Base-by-base conservation (phyloP, 2,888 invertebrate genomes). In the Pomacea canaliculata region DNA sequence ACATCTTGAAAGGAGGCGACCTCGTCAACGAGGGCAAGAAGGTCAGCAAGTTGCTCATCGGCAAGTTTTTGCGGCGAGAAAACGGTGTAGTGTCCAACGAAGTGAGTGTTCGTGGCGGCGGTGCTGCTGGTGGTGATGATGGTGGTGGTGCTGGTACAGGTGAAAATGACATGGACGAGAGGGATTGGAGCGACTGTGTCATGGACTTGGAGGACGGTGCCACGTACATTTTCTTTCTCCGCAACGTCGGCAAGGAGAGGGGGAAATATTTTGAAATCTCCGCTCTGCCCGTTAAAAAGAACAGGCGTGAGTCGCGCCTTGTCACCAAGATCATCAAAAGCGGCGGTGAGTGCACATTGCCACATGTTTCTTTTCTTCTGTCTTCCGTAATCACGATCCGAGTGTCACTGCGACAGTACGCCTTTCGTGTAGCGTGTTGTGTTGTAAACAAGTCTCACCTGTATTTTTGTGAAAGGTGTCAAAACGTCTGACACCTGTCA, bases 221-320 rank as follows among this genome's bases (percentile, higher is more conserved):
- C 48, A 78, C 73, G 48, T 78, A 78, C 63, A 46, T 76, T 49
- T 78, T 78, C 69, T 78, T 78, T 37, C 71, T 78, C 7, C 48
- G 66, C 68, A 62, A 76, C 56, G 76, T 56, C 46, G 68, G 67
- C 13, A 67, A 78, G 56, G 48, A 49, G 16, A 73, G 63, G 37
- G 78, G 78, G 49, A 73, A 73, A 60, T 65, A 76, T 63, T 78
- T 78, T 68, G 23, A 71, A 9, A 66, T 76, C 63, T 68, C 70
- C 13, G 78, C 78, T 10, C 10, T 74, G 63, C 78, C 78, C 16
- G 76, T 78, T 23, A 74, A 73, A 49, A 78, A 76, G 63, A 70
- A 37, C 69, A 56, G 69, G 19, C 56, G 62, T 3, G 49, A 46
- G 48, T n/a, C 69, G 59, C 46, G 69, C n/a, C 68, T 49, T 59